Base-by-base conservation (phyloP, 2,888 invertebrate genomes). In the Encarsia formosa region DNA sequence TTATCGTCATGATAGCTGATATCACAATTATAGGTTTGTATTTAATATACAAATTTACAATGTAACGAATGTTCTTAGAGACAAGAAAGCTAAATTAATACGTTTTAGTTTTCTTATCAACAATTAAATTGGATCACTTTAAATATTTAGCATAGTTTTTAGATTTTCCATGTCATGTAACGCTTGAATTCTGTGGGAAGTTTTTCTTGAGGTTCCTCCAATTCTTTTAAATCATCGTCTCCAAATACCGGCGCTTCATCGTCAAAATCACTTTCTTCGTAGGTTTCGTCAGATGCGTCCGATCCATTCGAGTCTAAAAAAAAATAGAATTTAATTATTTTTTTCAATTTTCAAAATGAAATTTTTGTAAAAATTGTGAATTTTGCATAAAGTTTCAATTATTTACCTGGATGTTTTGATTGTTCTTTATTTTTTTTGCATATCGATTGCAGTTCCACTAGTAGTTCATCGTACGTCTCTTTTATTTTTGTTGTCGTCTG, bases 111-210 rank as follows among this genome's bases (percentile, higher is more conserved):
- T n/a, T n/a, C n/a, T n/a, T n/a, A n/a, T n/a, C n/a, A n/a, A n/a
- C n/a, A n/a, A n/a, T n/a, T n/a, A n/a, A n/a, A n/a, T n/a, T n/a
- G n/a, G n/a, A n/a, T n/a, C n/a, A n/a, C n/a, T n/a, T n/a, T n/a
- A n/a, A n/a, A n/a, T n/a, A n/a, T n/a, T n/a, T n/a, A n/a, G n/a
- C n/a, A n/a, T n/a, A n/a, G n/a, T n/a, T n/a, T 37, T 42, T 56
- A 54, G 34, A 58, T 49, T 49, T 51, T 56, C 57, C 57, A 59
- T 11, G 51, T 56, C 45, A 54, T 49, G 32, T 56, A 58, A 16
- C 59, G 54, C 26, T 54, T 58, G 35, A 48, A 59, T 50, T 58
- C 44, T 9, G 19, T 11, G 23, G 57, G 57, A 26, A 59, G 44
- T 44, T 54, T 54, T 41, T 56, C 56, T 39, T 52, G 50, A 9